A percentile compares a stretch with the other conserved stretches of the same genome.
Evolutionary conservation across 2,113 vertebrate genomes (phyloP).

Genomic region (Microcebus jonahi): DNA sequence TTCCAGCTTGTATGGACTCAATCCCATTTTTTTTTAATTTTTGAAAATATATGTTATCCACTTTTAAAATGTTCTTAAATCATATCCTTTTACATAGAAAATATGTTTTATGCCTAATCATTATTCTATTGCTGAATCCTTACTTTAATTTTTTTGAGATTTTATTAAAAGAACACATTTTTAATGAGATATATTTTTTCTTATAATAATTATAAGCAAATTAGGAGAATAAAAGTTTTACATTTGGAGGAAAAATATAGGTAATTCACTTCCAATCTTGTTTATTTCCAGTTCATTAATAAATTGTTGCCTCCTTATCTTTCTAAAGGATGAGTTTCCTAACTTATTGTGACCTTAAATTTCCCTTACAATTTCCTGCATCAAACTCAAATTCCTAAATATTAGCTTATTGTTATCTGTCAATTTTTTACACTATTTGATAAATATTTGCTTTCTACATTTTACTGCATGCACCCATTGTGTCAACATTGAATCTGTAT

Average conservation of each 20-base stretch:
- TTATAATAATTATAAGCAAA: not conserved
- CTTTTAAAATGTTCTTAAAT: not conserved
- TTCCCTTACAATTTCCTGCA: not conserved
- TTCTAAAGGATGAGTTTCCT: not conserved
- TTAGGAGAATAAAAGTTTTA: not conserved
- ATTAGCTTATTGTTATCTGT: not conserved
- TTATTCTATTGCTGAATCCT: not conserved
- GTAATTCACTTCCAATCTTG: not conserved
- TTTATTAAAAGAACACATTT: not conserved
- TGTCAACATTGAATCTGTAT: not conserved
- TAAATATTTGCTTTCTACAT: not conserved
- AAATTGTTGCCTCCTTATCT: not conserved
- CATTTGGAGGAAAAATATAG: not conserved
- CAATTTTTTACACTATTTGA: not conserved
- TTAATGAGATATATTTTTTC: not conserved
- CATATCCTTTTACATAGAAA: not conserved
- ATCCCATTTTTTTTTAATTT: not conserved
- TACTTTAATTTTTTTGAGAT: not conserved
- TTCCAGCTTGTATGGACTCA: not conserved
- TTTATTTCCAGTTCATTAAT: not conserved
- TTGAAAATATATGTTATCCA: not conserved
- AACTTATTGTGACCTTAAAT: not conserved
- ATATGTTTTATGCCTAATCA: not conserved
- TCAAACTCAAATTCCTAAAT: not conserved
- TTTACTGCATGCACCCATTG: not conserved